Evolutionary conservation across 2,888 invertebrate genomes (phyloP).

Genomic region (Drepanosiphum platanoidis): DNA sequence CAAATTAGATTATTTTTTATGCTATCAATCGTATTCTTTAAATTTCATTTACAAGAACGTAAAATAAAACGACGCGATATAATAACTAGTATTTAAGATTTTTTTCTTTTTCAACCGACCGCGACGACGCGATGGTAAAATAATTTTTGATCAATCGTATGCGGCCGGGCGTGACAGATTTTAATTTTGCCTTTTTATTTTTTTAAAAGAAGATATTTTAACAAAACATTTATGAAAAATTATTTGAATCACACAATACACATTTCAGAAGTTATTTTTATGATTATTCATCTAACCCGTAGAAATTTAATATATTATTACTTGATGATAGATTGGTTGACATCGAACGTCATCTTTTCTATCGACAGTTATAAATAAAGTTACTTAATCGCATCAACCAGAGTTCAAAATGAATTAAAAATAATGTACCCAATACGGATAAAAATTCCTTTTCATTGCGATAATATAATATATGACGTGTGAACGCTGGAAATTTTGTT

Average conservation of each 20-base stretch:
- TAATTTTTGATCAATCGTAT: not conserved
- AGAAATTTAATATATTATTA: conserved; percentile 5
- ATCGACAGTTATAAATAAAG: not conserved
- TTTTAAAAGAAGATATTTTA: not conserved
- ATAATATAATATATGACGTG: not conserved
- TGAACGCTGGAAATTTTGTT: not conserved
- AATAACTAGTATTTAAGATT: no score
- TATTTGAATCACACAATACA: not conserved
- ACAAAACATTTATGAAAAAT: not conserved
- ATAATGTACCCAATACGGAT: no score
- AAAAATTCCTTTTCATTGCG: not conserved
- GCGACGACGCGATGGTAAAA: no score
- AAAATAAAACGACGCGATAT: no score
- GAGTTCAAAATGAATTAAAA: not conserved
- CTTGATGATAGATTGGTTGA: not conserved
- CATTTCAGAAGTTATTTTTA: no score
- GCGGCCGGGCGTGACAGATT: not conserved
- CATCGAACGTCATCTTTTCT: not conserved
- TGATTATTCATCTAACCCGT: not conserved
- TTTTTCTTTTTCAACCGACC: no score
- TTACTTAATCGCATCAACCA: not conserved
- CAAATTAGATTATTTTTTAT: no score
- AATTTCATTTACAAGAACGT: no score
- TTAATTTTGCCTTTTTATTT: not conserved
- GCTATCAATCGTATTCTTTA: no score